Base-by-base conservation (phyloP, 2,888 invertebrate species). In the Amphipoea lucens region DNA sequence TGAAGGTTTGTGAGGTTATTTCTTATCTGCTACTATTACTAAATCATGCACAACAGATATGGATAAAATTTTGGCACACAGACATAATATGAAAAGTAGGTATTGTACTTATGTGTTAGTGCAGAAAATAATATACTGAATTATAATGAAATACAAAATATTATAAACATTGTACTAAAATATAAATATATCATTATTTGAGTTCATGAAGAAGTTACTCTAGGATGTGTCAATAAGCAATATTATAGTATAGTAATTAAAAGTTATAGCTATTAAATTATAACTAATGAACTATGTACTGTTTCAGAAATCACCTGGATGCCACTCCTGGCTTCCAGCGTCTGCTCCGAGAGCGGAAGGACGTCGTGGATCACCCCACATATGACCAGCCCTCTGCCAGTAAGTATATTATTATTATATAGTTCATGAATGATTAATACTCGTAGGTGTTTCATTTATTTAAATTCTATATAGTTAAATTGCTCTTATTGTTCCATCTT, bases 221-320 rank as follows among this genome's bases (percentile, higher is more conserved):
- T 36, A 40, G 54, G 36, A 57, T 40, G 14, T 9, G 29, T 11
- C 45, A 36, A 51, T 40, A 40, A 40, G 1, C 14, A 40, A 70
- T 69, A 51, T 51, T 36, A 69, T 51, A 5, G 9, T 57, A 11
- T n/a, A 23, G 40, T 40, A 57, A 54, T 40, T 3, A 9, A 36
- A 54, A 70, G 23, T 36, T 23, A 36, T 48, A 23, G 14, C 23
- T 14, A 7, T 7, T 29, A 3, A 48, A 48, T 68, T 9, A 7
- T 7, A 70, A 36, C 14, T 2, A 69, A 36, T 51, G 6, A 40
- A 57, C 11, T 71, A 42, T 42, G n/a, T n/a, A 1, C n/a, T 63
- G 79, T 93, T 93, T 4, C 90, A 93, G 93, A 75, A 92, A 87
- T 71, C 89, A 89, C 74, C 73, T 90, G 74, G 92, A 92, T 57